Evolutionary conservation across 1,140 invertebrate species (phyloP).

Genomic region (Drosophila repletoides): DNA sequence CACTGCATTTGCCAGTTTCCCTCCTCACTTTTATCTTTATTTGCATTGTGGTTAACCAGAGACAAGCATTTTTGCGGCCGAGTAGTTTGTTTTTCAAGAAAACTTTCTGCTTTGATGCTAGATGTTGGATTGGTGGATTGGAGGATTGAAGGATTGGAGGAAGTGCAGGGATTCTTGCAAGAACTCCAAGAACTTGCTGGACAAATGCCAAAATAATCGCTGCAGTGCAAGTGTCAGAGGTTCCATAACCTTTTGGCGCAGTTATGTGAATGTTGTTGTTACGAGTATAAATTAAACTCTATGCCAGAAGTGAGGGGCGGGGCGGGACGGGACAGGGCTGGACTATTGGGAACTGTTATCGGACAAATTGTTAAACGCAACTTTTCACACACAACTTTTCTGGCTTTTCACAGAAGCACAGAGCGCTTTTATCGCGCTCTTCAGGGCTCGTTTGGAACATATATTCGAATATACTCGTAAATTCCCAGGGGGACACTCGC

Average conservation of each 20-base stretch:
- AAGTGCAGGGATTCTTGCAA: background rate
- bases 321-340: background rate
- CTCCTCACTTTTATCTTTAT: slow-evolving; percentile 22
- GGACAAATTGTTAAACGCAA: slow-evolving; percentile 19
- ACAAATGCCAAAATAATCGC: slow-evolving; percentile 21
- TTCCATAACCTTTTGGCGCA: slow-evolving; percentile 15
- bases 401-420: background rate
- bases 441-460: slow-evolving; percentile 3
- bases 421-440: slow-evolving; percentile 18
- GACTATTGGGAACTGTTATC: slow-evolving; percentile 35
- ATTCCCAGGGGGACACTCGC: background rate
- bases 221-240: slow-evolving; percentile 28
- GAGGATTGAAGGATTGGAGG: no score
- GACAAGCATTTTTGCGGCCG: slow-evolving; percentile 15
- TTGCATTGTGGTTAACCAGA: slow-evolving; percentile 29
- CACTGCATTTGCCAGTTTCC: slow-evolving; percentile 2
- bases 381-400: slow-evolving; percentile 32
- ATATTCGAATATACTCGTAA: background rate
- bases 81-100: slow-evolving; percentile 19
- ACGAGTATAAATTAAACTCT: slow-evolving; percentile 17
- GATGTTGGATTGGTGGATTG: background rate
- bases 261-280: slow-evolving; percentile 15
- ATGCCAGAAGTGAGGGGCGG: background rate
- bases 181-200: slow-evolving; percentile 2
- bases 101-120: slow-evolving; percentile 12